These are phyloP conservation scores for Poeciliopsis turneri DNA, from an alignment of 2,797 vertebrate genomes.

Conservation along the genomic window DNA sequence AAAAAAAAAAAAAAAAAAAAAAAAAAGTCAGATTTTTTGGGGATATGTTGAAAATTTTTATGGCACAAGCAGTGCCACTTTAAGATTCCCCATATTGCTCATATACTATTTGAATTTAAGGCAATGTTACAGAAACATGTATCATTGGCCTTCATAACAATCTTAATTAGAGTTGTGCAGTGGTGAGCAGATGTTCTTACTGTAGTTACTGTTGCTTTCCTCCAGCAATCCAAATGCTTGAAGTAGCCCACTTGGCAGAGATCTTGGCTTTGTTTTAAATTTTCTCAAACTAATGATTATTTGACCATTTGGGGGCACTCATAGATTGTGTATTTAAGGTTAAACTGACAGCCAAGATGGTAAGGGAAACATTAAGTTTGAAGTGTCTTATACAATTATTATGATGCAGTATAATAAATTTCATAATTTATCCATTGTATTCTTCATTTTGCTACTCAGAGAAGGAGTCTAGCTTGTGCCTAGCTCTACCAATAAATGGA, in stretches of 20 bases:
- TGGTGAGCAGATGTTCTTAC: not conserved
- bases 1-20: too few relatives aligned
- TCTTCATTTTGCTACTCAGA: not conserved
- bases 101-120: not conserved
- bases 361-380: not conserved
- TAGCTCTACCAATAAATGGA: not conserved
- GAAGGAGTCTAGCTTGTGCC: not conserved
- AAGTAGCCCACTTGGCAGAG: not conserved
- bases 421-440: not conserved
- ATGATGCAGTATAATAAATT: not conserved
- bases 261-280: not conserved
- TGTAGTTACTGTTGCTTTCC: not conserved
- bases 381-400: not conserved
- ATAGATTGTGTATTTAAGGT: not conserved
- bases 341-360: not conserved
- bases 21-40: not conserved
- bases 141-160: not conserved
- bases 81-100: not conserved
- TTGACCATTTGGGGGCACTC: not conserved
- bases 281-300: not conserved
- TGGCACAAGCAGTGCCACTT: not conserved
- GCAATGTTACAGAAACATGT: not conserved
- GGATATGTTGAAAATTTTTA: not conserved
- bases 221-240: not conserved
- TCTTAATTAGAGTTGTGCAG: not conserved